Evolutionary conservation across 2,797 vertebrate genomes (phyloP).

Genomic region (Parotocinclus haroldoi): DNA sequence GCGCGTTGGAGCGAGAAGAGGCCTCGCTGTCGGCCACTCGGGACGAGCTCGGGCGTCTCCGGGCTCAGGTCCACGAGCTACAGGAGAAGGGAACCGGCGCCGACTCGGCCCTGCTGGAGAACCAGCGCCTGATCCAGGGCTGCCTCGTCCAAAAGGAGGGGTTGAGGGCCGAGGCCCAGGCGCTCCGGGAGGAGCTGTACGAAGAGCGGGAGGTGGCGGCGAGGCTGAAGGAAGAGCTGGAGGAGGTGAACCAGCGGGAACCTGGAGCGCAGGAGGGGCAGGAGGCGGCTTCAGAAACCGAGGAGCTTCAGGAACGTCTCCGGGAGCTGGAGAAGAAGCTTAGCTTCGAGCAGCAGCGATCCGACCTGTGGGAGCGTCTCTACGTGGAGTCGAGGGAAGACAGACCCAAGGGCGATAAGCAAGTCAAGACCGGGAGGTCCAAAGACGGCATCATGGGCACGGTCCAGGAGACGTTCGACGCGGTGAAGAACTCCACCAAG

Average conservation of each 20-base stretch:
- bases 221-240: constrained; percentile 76
- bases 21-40: constrained; percentile 76
- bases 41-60: constrained; percentile 80
- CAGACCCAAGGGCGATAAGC: constrained; percentile 74
- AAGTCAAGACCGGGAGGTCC: constrained; percentile 68
- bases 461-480: constrained; percentile 91
- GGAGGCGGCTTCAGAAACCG: constrained; percentile 61
- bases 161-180: constrained; percentile 76
- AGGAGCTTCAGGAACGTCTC: constrained; percentile 73
- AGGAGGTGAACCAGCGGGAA: constrained; percentile 64
- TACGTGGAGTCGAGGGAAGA: constrained; percentile 89
- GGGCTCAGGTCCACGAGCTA: constrained; percentile 75
- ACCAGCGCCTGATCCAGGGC: constrained; percentile 75
- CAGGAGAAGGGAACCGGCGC: constrained; percentile 72
- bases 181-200: constrained; percentile 78
- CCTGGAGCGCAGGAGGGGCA: constrained; percentile 32
- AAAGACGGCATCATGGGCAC: constrained; percentile 83
- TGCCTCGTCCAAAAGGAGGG: constrained; percentile 78
- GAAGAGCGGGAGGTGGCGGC: constrained; percentile 72
- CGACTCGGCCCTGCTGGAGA: constrained; percentile 78
- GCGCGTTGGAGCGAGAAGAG: constrained; percentile 80
- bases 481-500: constrained; percentile 96
- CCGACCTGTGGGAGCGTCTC: constrained; percentile 93
- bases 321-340: constrained; percentile 85
- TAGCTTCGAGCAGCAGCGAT: constrained; percentile 91